Percentiles rank a stretch among this genome's conserved stretches.
Conservation (phyloP, 2,888 invertebrate species). For the Campaea margaritaria region DNA sequence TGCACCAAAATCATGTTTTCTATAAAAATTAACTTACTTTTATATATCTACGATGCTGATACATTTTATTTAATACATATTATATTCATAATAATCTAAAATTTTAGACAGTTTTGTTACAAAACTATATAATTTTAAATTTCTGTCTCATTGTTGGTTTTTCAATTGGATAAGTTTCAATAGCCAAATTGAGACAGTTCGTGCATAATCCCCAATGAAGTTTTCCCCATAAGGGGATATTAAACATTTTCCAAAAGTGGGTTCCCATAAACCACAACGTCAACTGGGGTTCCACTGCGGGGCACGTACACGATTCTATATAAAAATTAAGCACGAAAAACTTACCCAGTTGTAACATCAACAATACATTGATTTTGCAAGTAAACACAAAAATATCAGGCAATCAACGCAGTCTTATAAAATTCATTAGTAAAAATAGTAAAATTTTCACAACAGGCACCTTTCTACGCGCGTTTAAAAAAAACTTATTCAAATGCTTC, state of each 20-base stretch:
- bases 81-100: not conserved
- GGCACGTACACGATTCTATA: too few species aligned
- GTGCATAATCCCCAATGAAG: too few species aligned
- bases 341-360: constrained; percentile 5
- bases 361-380: not conserved
- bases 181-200: too few species aligned
- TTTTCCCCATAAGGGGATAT: too few species aligned
- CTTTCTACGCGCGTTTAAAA: constrained; percentile 3
- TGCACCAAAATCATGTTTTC: too few species aligned
- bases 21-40: too few species aligned
- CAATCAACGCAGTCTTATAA: constrained; percentile 31
- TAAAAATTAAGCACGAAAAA: not conserved
- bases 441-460: constrained; percentile 30
- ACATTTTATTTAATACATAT: too few species aligned
- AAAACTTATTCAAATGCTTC: not conserved
- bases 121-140: constrained; percentile 1
- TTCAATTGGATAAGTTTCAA: not conserved
- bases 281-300: too few species aligned
- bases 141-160: constrained; percentile 2
- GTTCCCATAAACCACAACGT: too few species aligned
- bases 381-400: constrained; percentile 4
- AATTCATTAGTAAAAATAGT: constrained; percentile 30
- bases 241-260: too few species aligned
- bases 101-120: constrained; percentile 7
- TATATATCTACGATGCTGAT: too few species aligned